Base-by-base conservation (phyloP, 2,888 invertebrate species). In the Agrotis puta region DNA sequence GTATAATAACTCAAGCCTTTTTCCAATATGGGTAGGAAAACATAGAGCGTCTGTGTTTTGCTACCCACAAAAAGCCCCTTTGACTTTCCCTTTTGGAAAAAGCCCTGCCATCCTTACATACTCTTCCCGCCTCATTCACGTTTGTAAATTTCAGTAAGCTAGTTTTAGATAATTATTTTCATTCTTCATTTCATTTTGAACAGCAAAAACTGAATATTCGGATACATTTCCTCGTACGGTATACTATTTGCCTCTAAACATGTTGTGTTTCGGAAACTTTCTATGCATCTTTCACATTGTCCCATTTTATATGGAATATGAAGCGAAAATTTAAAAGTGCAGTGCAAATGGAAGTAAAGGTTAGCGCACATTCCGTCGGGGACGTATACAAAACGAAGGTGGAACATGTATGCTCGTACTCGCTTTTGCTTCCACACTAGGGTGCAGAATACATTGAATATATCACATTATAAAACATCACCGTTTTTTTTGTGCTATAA, bases 271-370 rank as follows among this genome's bases (percentile, higher is more conserved):
- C 65, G 74, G 72, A 77, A 84, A 74, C 59, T 69, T 74, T 74
- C 64, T 65, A 62, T 79, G 66, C 53, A 84, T 78, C 76, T 80
- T 74, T 76, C 69, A 79, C 62, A 69, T 65, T 74, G 72, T 79
- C 68, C 62, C 66, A 74, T 76, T 77, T 77, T 74, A 72, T 82
- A 70, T 72, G 69, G 81, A 81, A 75, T 81, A 79, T 77, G 79
- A 76, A 74, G 70, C 64, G 71, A 73, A 81, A 72, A 83, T 77
- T 75, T 79, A 76, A 83, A 86, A 82, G 74, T 81, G 74, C 79
- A 81, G 77, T 82, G 85, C 84, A 87, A 89, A 90, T 85, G 84
- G 80, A 77, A 84, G 78, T 87, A 88, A 88, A 88, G 88, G 83
- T 79, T 79, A 65, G 79, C 82, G 83, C 83, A 71, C 68, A 80